Evolutionary conservation across 2,888 invertebrate species (phyloP).

Genomic region (Megalurothrips usitatus): DNA sequence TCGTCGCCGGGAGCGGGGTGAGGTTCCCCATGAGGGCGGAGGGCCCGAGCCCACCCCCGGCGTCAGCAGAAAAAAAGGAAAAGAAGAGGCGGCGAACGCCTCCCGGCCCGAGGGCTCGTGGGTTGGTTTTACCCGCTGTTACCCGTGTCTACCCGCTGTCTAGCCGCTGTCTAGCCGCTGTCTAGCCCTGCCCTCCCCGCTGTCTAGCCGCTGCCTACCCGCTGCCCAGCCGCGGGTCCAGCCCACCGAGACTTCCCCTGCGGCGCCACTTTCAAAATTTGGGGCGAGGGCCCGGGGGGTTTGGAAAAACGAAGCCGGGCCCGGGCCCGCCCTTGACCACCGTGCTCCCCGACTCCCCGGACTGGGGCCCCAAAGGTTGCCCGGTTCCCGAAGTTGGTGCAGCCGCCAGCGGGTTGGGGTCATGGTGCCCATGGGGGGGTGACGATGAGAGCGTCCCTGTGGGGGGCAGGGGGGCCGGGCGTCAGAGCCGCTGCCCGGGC

Average conservation of each 20-base stretch:
- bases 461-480: not conserved
- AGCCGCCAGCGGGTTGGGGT: conserved; percentile 74
- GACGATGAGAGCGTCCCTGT: conserved; percentile 73
- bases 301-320: conserved; percentile 80
- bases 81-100: conserved; percentile 75
- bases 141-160: too few species aligned
- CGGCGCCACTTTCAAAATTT: conserved; percentile 66
- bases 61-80: conserved; percentile 73
- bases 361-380: conserved; percentile 70
- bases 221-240: too few species aligned
- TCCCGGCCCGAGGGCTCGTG: conserved; percentile 51
- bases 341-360: conserved; percentile 54
- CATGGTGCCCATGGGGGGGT: conserved; percentile 75
- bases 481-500: not conserved
- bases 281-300: conserved; percentile 77
- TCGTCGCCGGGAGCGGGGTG: conserved; percentile 63
- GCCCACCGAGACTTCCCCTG: too few species aligned
- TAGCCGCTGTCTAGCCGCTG: too few species aligned
- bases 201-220: too few species aligned
- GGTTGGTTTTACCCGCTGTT: too few species aligned
- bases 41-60: conserved; percentile 71
- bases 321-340: conserved; percentile 70
- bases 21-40: conserved; percentile 65
- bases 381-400: conserved; percentile 77
- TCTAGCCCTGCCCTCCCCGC: too few species aligned